Base-by-base conservation (phyloP, 2,113 vertebrate genomes). In the Salvelinus namaycush region DNA sequence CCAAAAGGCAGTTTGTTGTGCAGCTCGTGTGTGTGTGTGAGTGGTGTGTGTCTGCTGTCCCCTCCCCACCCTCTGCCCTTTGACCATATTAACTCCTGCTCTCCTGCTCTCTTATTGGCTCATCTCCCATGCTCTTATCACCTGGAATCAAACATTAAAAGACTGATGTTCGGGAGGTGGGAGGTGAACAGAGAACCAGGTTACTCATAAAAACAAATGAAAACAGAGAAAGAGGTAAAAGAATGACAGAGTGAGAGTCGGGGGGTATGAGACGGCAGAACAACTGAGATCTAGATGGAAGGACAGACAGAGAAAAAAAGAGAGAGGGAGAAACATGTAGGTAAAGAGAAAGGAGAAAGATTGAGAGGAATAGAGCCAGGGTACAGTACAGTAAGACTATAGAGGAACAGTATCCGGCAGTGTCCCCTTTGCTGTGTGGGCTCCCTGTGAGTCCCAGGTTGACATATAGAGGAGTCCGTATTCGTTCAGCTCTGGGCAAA, bases 71-170 rank as follows among this genome's bases (percentile, higher is more conserved):
- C 84, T 62, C 62, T 90, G 92, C 90, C 90, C 93, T 94, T 94
- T 92, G 93, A 91, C 91, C 93, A 91, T 91, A 92, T 94, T 92
- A 94, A 91, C 83, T 51, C 65, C 2, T 54, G n/a, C 7, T n/a
- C 39, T 44, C 9, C 39, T 16, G 59, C 85, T 83, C 87, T 85
- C 72, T 84, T 77, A 79, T 83, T 44, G 84, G 86, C 87, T 91
- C 89, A 87, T 90, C 89, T 81, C 76, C 80, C 79, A 39, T 83
- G 74, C 87, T 84, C 89, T 94, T 94, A 94, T 94, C 92, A 76
- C 82, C 84, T 77, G 80, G 83, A 90, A 93, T 93, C 89, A 90
- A 92, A 92, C 91, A 90, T 92, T 90, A 90, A 92, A 88, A 92
- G 89, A 89, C 16, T 27, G 59, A 39, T 26, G 24, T 4, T 44